These are phyloP conservation scores for Stramonita haemastoma DNA, from an alignment of 2,888 invertebrate species.

Conservation along the genomic window DNA sequence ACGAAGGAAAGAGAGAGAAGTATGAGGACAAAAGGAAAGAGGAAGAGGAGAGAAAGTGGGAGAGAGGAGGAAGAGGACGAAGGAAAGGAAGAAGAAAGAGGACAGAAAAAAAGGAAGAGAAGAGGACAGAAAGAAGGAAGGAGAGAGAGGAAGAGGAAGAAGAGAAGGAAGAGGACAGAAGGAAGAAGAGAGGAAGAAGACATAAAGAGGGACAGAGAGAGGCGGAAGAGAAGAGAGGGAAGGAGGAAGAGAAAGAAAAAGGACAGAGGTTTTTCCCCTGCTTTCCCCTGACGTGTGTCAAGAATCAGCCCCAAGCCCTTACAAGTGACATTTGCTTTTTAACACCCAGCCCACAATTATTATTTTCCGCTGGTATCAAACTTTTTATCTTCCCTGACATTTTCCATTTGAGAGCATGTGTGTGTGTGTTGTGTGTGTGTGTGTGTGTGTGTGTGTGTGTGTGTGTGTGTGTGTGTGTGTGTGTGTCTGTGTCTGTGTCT, in stretches of 20 bases:
- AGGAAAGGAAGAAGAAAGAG: too few species aligned
- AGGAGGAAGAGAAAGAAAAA: neutral
- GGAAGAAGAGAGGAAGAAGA: neutral
- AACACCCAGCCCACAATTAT: too few species aligned
- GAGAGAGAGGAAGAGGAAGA: neutral
- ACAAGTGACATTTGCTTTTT: too few species aligned
- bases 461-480: constrained; percentile 5
- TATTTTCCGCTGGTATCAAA: too few species aligned
- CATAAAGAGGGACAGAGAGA: neutral
- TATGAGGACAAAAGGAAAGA: neutral
- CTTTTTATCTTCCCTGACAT: too few species aligned
- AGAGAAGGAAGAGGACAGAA: neutral
- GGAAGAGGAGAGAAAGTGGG: neutral
- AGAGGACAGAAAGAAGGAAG: neutral
- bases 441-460: neutral
- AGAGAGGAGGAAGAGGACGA: neutral
- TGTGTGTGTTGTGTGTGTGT: neutral
- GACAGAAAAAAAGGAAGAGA: too few species aligned
- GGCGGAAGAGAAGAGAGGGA: neutral
- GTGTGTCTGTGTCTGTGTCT: constrained; percentile 7
- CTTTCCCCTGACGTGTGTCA: too few species aligned
- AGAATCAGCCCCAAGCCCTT: too few species aligned
- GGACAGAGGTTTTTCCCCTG: too few species aligned
- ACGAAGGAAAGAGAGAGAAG: too few species aligned
- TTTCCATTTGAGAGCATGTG: too few species aligned